Evolutionary conservation across 92 coral and sea anemone genomes (phyloP).

Genomic region (Zoanthus solanderi): DNA sequence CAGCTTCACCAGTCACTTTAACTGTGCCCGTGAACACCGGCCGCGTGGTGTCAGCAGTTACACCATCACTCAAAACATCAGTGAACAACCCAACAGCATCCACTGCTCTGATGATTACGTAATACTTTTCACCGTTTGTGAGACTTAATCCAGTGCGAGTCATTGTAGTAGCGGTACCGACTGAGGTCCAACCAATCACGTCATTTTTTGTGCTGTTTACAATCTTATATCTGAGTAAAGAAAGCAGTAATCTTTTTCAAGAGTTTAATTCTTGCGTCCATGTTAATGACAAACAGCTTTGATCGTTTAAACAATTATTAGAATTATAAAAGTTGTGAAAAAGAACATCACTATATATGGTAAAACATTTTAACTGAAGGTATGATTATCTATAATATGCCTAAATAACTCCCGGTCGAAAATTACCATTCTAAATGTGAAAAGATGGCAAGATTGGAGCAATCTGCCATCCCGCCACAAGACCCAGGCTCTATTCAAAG

Average conservation of each 20-base stretch:
- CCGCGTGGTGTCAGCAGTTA: slow-evolving; percentile 42
- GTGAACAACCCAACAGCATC: slow-evolving; percentile 44
- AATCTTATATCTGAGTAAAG: slow-evolving; percentile 60
- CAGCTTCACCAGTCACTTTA: slow-evolving; percentile 9
- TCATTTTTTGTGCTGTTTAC: slow-evolving; percentile 61
- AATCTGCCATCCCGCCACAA: no score
- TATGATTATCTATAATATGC: no score
- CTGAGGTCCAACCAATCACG: slow-evolving; percentile 81
- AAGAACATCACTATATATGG: no score
- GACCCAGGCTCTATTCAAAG: no score
- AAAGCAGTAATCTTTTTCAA: no score
- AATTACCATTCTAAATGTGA: no score
- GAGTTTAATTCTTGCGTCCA: background rate
- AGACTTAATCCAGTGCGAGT: slow-evolving; percentile 62
- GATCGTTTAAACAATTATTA: no score
- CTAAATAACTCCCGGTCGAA: no score
- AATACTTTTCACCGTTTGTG: slow-evolving; percentile 36
- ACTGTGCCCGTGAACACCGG: slow-evolving; percentile 49
- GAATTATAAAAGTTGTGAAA: no score
- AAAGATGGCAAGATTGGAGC: no score
- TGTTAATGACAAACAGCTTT: background rate
- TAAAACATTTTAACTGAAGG: no score
- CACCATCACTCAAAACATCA: slow-evolving; percentile 47
- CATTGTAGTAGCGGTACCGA: slow-evolving; percentile 69
- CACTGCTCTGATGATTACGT: slow-evolving; percentile 28